Conservation (phyloP, 2,888 invertebrate genomes). For the Melanotus villosus region DNA sequence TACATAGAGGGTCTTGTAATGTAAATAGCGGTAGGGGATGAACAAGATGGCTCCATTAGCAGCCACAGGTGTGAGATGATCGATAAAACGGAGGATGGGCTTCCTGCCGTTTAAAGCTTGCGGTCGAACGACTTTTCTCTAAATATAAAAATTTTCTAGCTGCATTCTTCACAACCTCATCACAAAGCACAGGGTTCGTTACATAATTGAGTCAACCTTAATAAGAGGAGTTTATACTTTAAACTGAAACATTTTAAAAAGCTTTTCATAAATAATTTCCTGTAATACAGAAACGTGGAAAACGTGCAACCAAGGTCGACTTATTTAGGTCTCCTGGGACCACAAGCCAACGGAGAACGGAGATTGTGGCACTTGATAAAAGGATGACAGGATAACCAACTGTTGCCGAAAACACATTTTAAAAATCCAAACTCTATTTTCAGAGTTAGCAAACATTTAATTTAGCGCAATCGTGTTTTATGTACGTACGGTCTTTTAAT, state of each 20-base stretch:
- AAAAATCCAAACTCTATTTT: background rate
- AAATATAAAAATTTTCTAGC: background rate
- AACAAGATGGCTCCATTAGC: conserved; percentile 49
- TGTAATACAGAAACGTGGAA: background rate
- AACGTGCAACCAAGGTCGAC: conserved; percentile 1
- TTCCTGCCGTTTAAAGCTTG: background rate
- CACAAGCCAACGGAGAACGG: background rate
- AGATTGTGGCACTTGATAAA: conserved; percentile 15
- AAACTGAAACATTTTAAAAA: no score
- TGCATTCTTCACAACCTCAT: no score
- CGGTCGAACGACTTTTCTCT: background rate
- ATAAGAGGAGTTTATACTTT: no score
- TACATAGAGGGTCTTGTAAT: conserved; percentile 23
- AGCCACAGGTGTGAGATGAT: conserved; percentile 47
- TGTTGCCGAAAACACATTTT: background rate
- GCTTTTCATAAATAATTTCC: background rate
- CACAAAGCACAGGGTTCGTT: no score
- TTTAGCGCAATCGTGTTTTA: background rate
- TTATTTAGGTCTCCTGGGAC: background rate
- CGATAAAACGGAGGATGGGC: conserved; percentile 42
- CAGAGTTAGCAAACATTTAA: background rate
- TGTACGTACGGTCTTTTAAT: background rate
- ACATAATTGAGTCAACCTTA: no score
- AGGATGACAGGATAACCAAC: conserved; percentile 11
- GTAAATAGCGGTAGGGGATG: conserved; percentile 40